Evolutionary conservation across 2,888 invertebrate species (phyloP).

Genomic region (Scaptodrosophila latifasciaeformis): DNA sequence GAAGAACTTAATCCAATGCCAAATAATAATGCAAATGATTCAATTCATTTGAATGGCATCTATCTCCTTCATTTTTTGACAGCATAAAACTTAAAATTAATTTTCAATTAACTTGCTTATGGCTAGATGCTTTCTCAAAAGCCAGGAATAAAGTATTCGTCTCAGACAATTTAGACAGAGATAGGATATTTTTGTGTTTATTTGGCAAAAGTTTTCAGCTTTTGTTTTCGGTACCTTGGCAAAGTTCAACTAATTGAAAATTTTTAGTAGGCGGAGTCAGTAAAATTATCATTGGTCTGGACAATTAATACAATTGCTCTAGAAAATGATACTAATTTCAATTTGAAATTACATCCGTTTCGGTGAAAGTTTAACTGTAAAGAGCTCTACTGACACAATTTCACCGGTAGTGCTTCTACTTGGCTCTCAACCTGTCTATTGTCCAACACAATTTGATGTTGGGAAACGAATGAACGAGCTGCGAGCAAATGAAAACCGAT

Average conservation of each 20-base stretch:
- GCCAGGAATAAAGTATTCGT: neutral
- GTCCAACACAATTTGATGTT: too few relatives aligned
- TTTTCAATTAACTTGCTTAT: constrained; percentile 56
- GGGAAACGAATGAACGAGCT: neutral
- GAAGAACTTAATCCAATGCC: too few relatives aligned
- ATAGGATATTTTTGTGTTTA: constrained; percentile 17
- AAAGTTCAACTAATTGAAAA: constrained; percentile 45
- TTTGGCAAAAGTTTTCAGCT: constrained; percentile 28
- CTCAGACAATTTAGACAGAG: neutral
- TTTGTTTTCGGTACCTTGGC: constrained; percentile 1
- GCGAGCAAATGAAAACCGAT: constrained; percentile 29
- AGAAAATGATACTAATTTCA: constrained; percentile 55
- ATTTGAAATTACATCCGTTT: constrained; percentile 13
- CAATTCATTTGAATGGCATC: too few relatives aligned
- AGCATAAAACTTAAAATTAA: constrained; percentile 49
- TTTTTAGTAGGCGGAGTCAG: constrained; percentile 32
- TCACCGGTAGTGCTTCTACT: too few relatives aligned
- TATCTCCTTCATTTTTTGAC: constrained; percentile 36
- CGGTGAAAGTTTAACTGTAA: too few relatives aligned
- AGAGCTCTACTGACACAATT: too few relatives aligned
- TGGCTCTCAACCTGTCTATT: too few relatives aligned
- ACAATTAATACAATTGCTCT: constrained; percentile 42
- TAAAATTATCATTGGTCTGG: constrained; percentile 21
- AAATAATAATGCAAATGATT: constrained; percentile 50
- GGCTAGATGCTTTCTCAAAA: neutral